phyloP scores from a whole-genome alignment of 2,888 invertebrate genomes.

The Chloroclysta siterata region DNA sequence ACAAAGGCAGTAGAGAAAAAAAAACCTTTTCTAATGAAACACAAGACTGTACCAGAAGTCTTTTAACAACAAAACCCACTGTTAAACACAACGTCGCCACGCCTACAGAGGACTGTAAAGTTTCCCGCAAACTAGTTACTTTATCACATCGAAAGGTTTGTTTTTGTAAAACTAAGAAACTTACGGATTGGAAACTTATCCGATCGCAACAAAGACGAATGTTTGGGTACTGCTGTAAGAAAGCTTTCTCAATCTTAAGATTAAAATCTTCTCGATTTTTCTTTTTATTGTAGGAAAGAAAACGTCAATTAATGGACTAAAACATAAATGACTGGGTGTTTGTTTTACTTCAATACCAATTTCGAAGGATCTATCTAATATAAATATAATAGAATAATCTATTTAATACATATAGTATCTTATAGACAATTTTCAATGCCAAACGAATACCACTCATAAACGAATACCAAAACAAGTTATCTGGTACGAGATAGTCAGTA shows the following conservation, averaged over 20 bases:
- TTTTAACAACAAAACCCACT: background rate
- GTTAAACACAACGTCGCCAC: background rate
- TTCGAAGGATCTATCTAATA: too few species aligned
- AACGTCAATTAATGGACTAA: background rate
- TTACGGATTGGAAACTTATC: conserved; percentile 25
- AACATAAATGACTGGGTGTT: background rate
- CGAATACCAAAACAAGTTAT: too few species aligned
- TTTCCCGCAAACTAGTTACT: conserved; percentile 18
- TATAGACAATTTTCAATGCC: too few species aligned
- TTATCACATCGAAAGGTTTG: conserved; percentile 19
- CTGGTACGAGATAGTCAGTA: too few species aligned
- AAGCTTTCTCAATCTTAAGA: conserved; percentile 31
- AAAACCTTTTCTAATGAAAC: too few species aligned
- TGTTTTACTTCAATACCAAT: too few species aligned
- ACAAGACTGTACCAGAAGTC: background rate
- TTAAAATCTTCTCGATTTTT: conserved; percentile 28
- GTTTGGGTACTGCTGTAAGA: conserved; percentile 31
- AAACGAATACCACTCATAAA: too few species aligned
- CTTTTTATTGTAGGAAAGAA: conserved; percentile 6
- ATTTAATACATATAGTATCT: too few species aligned
- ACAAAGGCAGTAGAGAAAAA: too few species aligned
- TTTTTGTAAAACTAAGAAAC: conserved; percentile 26
- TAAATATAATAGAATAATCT: too few species aligned
- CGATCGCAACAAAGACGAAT: conserved; percentile 39
- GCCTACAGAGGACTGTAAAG: conserved; percentile 10